These are phyloP conservation scores for Procambarus virginalis DNA, from an alignment of 1,140 invertebrate species.

Conservation along the genomic window DNA sequence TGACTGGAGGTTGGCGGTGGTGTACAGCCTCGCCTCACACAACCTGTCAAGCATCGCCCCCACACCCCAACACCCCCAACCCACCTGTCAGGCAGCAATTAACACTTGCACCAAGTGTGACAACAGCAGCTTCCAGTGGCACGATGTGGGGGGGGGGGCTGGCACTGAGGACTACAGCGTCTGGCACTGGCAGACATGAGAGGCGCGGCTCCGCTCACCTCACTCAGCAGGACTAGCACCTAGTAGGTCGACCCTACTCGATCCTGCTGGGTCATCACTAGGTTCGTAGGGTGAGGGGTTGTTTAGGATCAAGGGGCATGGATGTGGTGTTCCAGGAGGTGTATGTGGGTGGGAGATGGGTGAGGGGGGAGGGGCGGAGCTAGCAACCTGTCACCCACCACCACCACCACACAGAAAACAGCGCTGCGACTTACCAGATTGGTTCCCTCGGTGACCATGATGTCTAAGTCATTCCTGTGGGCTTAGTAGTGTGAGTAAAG, in stretches of 20 bases:
- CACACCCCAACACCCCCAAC: neutral
- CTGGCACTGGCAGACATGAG: neutral
- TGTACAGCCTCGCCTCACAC: too few species aligned
- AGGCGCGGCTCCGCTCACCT: neutral
- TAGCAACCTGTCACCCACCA: too few species aligned
- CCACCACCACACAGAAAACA: neutral
- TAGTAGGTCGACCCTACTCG: too few species aligned
- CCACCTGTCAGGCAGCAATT: neutral
- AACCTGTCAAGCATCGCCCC: neutral
- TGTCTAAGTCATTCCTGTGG: conserved; percentile 42
- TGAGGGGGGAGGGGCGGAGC: neutral
- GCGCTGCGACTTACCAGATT: conserved; percentile 33
- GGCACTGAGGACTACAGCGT: neutral
- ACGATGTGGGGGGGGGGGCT: neutral
- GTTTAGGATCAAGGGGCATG: neutral
- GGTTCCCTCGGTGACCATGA: conserved; percentile 56
- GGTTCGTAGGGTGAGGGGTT: neutral
- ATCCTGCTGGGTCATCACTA: neutral
- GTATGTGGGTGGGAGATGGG: neutral
- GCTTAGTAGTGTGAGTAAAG: conserved; percentile 34
- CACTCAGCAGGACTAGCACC: neutral
- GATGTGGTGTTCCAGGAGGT: neutral
- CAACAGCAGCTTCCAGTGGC: neutral
- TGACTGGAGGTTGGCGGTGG: neutral
- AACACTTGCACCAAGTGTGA: neutral